These are phyloP conservation scores for Noctuana brunneofusca DNA, from an alignment of 2,888 invertebrate genomes.

Conservation along the genomic window DNA sequence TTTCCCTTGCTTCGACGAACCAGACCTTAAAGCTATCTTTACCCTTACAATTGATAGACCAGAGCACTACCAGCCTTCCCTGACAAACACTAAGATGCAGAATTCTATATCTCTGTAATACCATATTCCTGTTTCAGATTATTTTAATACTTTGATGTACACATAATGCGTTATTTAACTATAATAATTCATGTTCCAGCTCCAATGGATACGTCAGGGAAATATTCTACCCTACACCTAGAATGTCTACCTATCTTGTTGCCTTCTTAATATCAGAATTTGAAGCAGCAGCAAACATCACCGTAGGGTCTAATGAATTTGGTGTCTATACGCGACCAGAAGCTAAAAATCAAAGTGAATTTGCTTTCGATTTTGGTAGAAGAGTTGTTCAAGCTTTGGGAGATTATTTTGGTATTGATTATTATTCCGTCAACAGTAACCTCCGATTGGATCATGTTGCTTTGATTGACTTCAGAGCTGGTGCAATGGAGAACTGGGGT, in stretches of 20 bases:
- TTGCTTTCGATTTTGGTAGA: constrained; percentile 84
- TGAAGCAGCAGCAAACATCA: constrained; percentile 54
- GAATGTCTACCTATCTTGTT: constrained; percentile 92
- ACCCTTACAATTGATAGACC: constrained; percentile 69
- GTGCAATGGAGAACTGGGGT: constrained; percentile 97
- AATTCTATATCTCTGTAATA: constrained; percentile 50
- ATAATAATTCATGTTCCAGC: constrained; percentile 48
- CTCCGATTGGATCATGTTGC: constrained; percentile 93
- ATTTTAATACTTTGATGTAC: background rate
- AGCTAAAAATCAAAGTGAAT: constrained; percentile 85
- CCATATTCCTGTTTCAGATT: background rate
- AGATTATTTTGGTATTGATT: constrained; percentile 82
- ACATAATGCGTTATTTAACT: background rate
- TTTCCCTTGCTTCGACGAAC: constrained; percentile 91
- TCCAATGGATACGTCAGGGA: constrained; percentile 83
- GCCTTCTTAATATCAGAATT: constrained; percentile 92
- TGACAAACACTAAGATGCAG: constrained; percentile 65
- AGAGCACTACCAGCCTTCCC: constrained; percentile 40
- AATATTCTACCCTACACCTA: constrained; percentile 84
- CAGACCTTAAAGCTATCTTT: constrained; percentile 76
- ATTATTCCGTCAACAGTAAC: constrained; percentile 78
- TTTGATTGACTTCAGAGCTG: constrained; percentile 91
- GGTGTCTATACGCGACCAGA: constrained; percentile 87
- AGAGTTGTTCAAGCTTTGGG: constrained; percentile 77
- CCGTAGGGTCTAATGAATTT: constrained; percentile 62